Evolutionary conservation across 2,888 invertebrate genomes (phyloP).

Genomic region (Nebria salina): DNA sequence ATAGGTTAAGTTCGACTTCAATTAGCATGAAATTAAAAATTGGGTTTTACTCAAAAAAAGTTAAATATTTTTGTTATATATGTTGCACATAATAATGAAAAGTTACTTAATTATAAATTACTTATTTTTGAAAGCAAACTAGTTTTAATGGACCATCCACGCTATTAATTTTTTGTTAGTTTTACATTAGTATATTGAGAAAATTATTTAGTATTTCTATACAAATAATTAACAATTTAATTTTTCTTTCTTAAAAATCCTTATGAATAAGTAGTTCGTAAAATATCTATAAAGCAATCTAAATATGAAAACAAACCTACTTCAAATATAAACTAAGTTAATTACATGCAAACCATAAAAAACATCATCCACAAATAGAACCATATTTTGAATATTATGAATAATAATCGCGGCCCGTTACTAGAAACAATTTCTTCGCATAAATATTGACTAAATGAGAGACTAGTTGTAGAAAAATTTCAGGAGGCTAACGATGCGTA

Average conservation of each 20-base stretch:
- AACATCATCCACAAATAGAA: not conserved
- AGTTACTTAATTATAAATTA: too few relatives aligned
- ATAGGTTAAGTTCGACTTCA: not conserved
- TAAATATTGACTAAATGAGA: not conserved
- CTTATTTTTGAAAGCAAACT: too few relatives aligned
- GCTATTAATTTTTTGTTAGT: too few relatives aligned
- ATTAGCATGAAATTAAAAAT: not conserved
- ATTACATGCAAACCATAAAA: not conserved
- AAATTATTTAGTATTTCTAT: too few relatives aligned
- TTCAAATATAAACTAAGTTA: constrained; percentile 10
- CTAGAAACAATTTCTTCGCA: not conserved
- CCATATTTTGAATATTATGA: not conserved
- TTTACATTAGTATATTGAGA: too few relatives aligned
- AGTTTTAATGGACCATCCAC: too few relatives aligned
- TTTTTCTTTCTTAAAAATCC: too few relatives aligned
- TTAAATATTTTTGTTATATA: too few relatives aligned
- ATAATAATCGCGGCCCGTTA: not conserved
- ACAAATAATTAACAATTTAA: too few relatives aligned
- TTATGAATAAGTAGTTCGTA: not conserved
- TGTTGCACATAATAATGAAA: too few relatives aligned
- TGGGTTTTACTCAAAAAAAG: not conserved
- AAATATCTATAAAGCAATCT: not conserved
- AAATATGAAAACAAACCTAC: constrained; percentile 18
- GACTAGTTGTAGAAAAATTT: not conserved
- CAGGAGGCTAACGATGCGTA: not conserved